These are phyloP conservation scores for Hydrocynus forskahlii DNA, from an alignment of 2,797 vertebrate genomes.

Conservation along the genomic window DNA sequence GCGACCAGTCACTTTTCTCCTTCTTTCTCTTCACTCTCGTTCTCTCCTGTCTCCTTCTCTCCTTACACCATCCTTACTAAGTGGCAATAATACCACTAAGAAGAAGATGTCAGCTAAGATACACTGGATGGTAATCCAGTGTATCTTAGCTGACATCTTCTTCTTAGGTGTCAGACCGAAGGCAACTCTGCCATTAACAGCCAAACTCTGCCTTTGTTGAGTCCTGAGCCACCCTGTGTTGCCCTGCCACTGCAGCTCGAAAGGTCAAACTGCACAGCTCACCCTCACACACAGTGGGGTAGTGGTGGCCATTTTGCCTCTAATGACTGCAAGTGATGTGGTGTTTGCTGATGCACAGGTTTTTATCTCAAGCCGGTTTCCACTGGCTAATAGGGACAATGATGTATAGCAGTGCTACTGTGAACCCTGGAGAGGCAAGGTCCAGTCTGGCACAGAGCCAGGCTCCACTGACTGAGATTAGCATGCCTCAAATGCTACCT, in stretches of 20 bases:
- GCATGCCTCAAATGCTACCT: conserved; percentile 27
- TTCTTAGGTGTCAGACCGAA: conserved; percentile 16
- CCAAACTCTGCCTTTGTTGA: background rate
- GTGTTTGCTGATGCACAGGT: conserved; percentile 49
- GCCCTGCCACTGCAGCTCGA: conserved; percentile 31
- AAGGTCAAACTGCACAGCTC: conserved; percentile 33
- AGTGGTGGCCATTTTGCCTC: conserved; percentile 39
- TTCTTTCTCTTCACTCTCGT: background rate
- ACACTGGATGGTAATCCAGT: too few relatives aligned
- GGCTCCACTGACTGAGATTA: conserved; percentile 19
- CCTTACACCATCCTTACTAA: conserved; percentile 25
- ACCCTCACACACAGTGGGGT: background rate
- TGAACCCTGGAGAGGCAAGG: conserved; percentile 21
- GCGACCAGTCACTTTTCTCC: conserved; percentile 1
- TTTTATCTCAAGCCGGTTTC: conserved; percentile 43
- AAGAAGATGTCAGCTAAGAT: too few relatives aligned
- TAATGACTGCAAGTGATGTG: conserved; percentile 43
- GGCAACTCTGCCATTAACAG: conserved; percentile 36
- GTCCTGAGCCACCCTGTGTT: conserved; percentile 4
- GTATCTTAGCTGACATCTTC: conserved; percentile 19
- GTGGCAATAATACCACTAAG: conserved; percentile 29
- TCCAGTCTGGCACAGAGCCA: conserved; percentile 31
- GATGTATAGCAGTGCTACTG: conserved; percentile 44
- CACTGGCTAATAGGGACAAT: conserved; percentile 49
- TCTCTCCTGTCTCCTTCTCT: conserved; percentile 4